Evolutionary conservation across 2,113 vertebrate genomes (phyloP).

Genomic region (Peromyscus maniculatus): DNA sequence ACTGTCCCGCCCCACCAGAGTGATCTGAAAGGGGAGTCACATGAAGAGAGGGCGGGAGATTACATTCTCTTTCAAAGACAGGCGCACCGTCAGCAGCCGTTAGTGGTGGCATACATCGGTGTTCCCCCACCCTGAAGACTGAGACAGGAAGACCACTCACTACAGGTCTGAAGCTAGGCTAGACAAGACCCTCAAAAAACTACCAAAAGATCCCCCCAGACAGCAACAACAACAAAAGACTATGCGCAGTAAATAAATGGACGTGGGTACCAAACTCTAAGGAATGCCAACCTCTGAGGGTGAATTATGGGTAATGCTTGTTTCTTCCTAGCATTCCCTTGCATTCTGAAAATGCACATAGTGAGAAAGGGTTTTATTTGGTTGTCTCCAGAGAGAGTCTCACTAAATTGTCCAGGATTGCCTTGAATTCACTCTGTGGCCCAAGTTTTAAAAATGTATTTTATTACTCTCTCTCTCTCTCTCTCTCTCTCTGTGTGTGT

Average conservation of each 20-base stretch:
- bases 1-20: not conserved
- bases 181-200: not conserved
- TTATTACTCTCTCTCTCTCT: no score
- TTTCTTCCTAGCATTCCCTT: not conserved
- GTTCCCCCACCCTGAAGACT: not conserved
- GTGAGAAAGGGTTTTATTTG: not conserved
- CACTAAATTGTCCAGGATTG: not conserved
- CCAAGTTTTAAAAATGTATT: not conserved
- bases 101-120: no score
- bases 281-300: not conserved
- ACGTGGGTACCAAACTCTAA: not conserved
- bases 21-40: not conserved
- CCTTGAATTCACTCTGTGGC: not conserved
- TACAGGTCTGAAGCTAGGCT: not conserved
- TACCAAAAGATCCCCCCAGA: not conserved
- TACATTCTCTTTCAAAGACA: conserved; percentile 16
- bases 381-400: not conserved
- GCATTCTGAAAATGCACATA: not conserved
- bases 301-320: not conserved
- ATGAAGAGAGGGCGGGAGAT: not conserved
- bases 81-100: no score
- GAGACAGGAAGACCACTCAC: not conserved
- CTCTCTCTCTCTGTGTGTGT: no score
- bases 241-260: not conserved
- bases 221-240: not conserved